Percentiles rank a stretch among this genome's conserved stretches.
phyloP scores from a whole-genome alignment of 2,797 vertebrate genomes.

The Scarus forsteni region DNA sequence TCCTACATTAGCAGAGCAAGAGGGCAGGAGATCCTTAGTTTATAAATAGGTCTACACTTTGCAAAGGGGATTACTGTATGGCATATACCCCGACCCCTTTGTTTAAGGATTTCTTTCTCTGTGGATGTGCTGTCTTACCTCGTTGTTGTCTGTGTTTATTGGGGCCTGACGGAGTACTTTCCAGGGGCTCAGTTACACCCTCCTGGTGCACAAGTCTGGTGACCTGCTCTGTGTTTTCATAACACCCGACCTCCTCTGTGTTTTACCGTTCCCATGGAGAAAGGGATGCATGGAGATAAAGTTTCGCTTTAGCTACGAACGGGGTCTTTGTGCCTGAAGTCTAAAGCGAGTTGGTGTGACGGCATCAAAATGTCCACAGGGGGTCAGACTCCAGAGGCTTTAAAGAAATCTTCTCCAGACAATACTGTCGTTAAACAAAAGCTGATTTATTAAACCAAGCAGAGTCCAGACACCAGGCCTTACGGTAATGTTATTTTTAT shows the following conservation, averaged over 20 bases:
- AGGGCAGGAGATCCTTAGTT: slow-evolving; percentile 74
- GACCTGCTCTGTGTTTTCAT: slow-evolving; percentile 53
- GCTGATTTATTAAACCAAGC: slow-evolving; percentile 20
- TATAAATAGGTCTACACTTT: slow-evolving; percentile 75
- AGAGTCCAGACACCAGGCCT: not conserved
- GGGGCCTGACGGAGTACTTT: slow-evolving; percentile 49
- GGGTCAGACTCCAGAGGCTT: slow-evolving; percentile 20
- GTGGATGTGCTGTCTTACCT: slow-evolving; percentile 24
- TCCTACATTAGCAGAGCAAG: slow-evolving; percentile 83
- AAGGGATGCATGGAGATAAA: slow-evolving; percentile 45
- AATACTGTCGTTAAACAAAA: slow-evolving; percentile 11
- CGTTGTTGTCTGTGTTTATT: slow-evolving; percentile 28
- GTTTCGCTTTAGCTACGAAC: slow-evolving; percentile 45
- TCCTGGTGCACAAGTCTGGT: slow-evolving; percentile 17
- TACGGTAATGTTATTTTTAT: not conserved
- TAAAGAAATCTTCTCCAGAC: slow-evolving; percentile 12
- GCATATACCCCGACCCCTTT: slow-evolving; percentile 53
- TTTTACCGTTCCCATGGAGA: slow-evolving; percentile 69
- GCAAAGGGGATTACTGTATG: slow-evolving; percentile 70
- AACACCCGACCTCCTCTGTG: slow-evolving; percentile 44
- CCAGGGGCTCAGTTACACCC: slow-evolving; percentile 55
- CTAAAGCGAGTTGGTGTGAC: slow-evolving; percentile 21
- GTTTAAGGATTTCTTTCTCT: slow-evolving; percentile 44
- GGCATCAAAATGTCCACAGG: not conserved
- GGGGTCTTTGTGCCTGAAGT: slow-evolving; percentile 29